Evolutionary conservation across 2,797 vertebrate genomes (phyloP), one percentile per base, ranked within the genome.

Genomic region (Notolabrus celidotus): DNA sequence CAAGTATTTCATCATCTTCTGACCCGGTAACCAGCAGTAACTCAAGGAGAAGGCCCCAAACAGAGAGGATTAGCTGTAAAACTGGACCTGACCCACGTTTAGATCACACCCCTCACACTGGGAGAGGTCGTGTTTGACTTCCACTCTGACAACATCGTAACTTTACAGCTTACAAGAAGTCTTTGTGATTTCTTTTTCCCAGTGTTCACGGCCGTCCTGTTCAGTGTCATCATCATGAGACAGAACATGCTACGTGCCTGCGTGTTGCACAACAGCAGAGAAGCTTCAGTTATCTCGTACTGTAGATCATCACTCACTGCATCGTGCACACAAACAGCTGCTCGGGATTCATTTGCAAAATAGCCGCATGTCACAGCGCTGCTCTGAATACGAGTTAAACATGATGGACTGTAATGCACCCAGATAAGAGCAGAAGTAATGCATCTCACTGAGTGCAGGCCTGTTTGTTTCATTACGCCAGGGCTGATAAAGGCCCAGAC

Each of bases 381-480:
- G 55, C 72, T 67, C 45, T 43, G 64, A 81, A 74, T 62, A 73
- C 78, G 82, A 87, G 77, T 84, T 86, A 64, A 80, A 85, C 84
- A 77, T 74, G 80, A 90, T 85, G 87, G 80, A 83, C 56, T 71
- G 79, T 78, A 84, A 87, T 72, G 71, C 65, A 63, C 43, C 2
- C 39, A 75, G 86, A 87, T 90, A 85, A 80, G 78, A 61, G 4
- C 39, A 53, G 49, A 71, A 20, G 76, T 72, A 83, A 87, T 86
- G 76, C 67, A 63, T 85, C 76, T 56, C 57, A 46, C 61, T 71
- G 79, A 84, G 71, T 33, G 53, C 78, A 61, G 78, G 75, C 54
- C 75, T 82, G 82, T 71, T 88, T 87, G 81, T 86, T 86, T 88
- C 79, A 86, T 87, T 85, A 82, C 75, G 77, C 75, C 80, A 74